Conservation (phyloP, 1,140 invertebrate species). For the Drosophila ironensis region DNA sequence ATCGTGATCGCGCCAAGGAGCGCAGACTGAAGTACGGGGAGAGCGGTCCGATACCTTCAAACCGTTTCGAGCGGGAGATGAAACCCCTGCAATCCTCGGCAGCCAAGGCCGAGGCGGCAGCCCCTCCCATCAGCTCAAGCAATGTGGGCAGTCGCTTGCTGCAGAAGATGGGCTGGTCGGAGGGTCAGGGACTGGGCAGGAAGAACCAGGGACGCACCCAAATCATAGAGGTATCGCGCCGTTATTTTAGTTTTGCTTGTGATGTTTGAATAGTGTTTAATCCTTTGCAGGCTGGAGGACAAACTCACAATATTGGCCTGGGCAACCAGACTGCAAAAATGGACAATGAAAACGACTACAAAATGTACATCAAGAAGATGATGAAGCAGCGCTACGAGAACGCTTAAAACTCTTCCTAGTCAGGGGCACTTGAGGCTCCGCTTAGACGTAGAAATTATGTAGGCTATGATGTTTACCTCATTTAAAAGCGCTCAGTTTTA, state of each 20-base stretch:
- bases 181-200: conserved; percentile 96
- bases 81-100: conserved; percentile 53
- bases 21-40: conserved; percentile 96
- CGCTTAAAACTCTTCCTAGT: conserved; percentile 36
- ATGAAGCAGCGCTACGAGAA: conserved; percentile 91
- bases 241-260: background rate
- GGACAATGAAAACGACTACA: conserved; percentile 90
- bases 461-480: conserved; percentile 15
- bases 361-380: conserved; percentile 94
- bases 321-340: conserved; percentile 87
- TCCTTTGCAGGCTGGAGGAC: conserved; percentile 59
- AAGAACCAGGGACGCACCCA: conserved; percentile 96
- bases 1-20: conserved; percentile 98
- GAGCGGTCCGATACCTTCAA: conserved; percentile 88
- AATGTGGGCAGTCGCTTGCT: conserved; percentile 96
- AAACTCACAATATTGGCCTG: conserved; percentile 87
- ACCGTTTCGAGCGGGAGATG: conserved; percentile 85
- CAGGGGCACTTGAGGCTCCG: conserved; percentile 3
- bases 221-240: conserved; percentile 89
- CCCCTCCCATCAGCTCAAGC: conserved; percentile 88
- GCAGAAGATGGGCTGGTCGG: conserved; percentile 99
- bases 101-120: conserved; percentile 68
- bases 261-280: too few relatives aligned
- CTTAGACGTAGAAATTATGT: conserved; percentile 3
- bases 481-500: conserved; percentile 11